A percentile compares a stretch with the other conserved stretches of the same genome.
phyloP scores from a whole-genome alignment of 2,797 vertebrate species.

The Cygnus olor region DNA sequence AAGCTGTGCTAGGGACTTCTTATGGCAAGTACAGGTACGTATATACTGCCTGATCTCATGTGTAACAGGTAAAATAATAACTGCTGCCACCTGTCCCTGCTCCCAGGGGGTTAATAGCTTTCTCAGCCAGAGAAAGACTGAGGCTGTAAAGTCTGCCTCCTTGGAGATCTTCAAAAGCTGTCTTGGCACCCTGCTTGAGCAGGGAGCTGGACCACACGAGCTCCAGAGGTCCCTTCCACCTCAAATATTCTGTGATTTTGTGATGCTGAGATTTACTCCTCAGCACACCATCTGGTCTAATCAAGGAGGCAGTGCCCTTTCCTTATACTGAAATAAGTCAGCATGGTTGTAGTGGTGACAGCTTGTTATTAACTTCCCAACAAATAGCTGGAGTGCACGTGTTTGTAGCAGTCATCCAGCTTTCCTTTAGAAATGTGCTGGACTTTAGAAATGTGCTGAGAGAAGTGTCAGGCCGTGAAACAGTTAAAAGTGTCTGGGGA shows the following conservation, averaged over 20 bases:
- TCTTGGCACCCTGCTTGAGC: not conserved
- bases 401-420: not conserved
- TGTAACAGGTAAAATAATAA: not conserved
- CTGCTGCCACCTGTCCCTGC: not conserved
- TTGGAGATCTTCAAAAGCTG: not conserved
- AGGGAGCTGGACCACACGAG: not conserved
- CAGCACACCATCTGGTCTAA: not conserved
- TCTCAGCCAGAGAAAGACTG: not conserved
- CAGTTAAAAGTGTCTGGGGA: not conserved
- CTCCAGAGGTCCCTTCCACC: not conserved
- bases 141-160: not conserved
- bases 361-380: not conserved
- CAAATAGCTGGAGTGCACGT: not conserved
- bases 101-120: not conserved
- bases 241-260: not conserved
- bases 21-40: not conserved
- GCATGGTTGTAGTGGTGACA: not conserved
- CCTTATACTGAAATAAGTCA: not conserved
- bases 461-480: not conserved
- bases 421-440: not conserved
- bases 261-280: not conserved
- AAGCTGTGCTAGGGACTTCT: not conserved
- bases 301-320: not conserved
- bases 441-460: not conserved
- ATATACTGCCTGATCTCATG: not conserved